Evolutionary conservation across 2,888 invertebrate species (phyloP), one percentile per base, ranked within the genome.

Genomic region (Baronia brevicornis): DNA sequence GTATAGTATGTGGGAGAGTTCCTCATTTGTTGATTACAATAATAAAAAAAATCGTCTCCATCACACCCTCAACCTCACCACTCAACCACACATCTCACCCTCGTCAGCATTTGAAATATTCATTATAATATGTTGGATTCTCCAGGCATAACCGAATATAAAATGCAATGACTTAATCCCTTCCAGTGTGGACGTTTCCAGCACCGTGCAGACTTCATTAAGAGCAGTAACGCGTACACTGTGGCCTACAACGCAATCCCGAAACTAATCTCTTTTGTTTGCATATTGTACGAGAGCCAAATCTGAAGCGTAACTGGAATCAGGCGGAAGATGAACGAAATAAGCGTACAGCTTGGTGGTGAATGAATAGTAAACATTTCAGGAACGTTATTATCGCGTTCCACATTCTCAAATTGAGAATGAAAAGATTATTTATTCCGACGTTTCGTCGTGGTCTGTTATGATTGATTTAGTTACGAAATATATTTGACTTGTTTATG

Each of bases 181-280:
- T 28, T 13, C 8, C 29, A 31, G 26, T 36, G 38, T 36, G 40
- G 35, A 22, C 37, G 22, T 33, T 28, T 38, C 38, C 25, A 49
- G 48, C 44, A 50, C 48, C 17, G 51, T 48, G 39, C 53, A 48
- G 57, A 53, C 57, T 64, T 64, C 65, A 67, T 65, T 63, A 62
- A 59, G 57, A 54, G 60, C 55, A 54, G 59, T 65, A 63, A 59
- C 51, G 51, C 48, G 47, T 46, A 28, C 11, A 6, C 10, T 20
- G 48, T 46, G 47, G 54, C 51, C 57, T 52, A 55, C 49, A 59
- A 54, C 52, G 60, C 65, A 60, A 69, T 65, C 53, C 63, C 51
- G 57, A 60, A 68, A 66, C 64, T 68, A 73, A 71, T 67, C 67
- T 62, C 66, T 66, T 65, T 69, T 64, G 66, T 68, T 63, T 69